Percentiles rank a stretch among this genome's conserved stretches.
Conservation (phyloP, 2,113 vertebrate species). For the Callipepla californica region DNA sequence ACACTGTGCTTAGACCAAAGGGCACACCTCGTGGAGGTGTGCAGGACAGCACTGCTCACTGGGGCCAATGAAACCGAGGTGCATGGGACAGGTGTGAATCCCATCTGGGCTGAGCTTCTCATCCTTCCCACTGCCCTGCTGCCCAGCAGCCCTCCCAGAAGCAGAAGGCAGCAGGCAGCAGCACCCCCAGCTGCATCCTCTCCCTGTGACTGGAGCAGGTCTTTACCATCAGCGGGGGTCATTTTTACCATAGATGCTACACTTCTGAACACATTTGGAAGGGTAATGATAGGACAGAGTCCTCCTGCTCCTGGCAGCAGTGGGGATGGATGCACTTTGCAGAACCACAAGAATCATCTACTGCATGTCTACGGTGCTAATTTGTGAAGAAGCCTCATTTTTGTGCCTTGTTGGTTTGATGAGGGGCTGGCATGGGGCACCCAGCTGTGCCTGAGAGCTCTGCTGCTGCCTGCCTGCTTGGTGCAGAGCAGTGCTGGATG, state of each 20-base stretch:
- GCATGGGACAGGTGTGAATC: neutral
- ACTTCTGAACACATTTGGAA: neutral
- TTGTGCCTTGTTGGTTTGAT: conserved; percentile 41
- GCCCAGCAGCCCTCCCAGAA: neutral
- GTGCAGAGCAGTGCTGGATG: neutral
- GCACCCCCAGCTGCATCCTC: neutral
- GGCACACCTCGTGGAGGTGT: neutral
- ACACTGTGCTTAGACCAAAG: neutral
- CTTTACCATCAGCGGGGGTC: neutral
- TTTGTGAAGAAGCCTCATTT: neutral
- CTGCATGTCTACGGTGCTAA: neutral
- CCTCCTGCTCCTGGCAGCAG: neutral
- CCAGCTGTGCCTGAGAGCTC: conserved; percentile 34
- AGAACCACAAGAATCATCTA: neutral
- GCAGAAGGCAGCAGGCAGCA: neutral
- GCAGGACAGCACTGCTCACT: neutral
- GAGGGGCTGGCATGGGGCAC: neutral
- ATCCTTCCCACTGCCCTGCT: neutral
- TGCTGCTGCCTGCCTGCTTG: neutral
- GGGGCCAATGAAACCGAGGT: neutral
- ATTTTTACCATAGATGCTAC: neutral
- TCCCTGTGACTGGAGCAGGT: neutral
- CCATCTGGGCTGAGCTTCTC: neutral
- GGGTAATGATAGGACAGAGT: neutral
- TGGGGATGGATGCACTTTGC: neutral